Evolutionary conservation across 1,140 invertebrate species (phyloP).

Genomic region (Oncopeltus fasciatus): DNA sequence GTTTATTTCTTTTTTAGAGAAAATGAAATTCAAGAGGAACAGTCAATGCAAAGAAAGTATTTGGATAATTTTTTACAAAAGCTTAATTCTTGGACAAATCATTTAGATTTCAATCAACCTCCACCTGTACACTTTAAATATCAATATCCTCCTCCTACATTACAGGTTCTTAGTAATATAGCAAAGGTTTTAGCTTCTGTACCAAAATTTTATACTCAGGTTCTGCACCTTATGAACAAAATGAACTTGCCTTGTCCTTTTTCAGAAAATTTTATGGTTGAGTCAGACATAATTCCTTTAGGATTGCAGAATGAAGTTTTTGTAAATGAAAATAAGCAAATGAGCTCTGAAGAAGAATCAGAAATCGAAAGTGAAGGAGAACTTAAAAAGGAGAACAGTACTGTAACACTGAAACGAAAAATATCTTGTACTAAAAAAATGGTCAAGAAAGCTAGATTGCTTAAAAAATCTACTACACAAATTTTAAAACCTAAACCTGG

Average conservation of each 20-base stretch:
- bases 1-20: conserved; percentile 1
- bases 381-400: conserved; percentile 26
- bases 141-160: conserved; percentile 58
- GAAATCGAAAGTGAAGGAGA: conserved; percentile 63
- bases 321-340: not conserved
- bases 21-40: conserved; percentile 10
- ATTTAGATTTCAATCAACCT: conserved; percentile 50
- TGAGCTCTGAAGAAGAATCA: conserved; percentile 48
- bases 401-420: conserved; percentile 41
- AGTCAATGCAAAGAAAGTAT: conserved; percentile 28
- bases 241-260: conserved; percentile 87
- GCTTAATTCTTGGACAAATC: conserved; percentile 51
- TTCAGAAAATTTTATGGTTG: conserved; percentile 34
- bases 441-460: conserved; percentile 35
- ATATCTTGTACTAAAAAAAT: too few species aligned
- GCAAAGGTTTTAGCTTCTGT: conserved; percentile 53
- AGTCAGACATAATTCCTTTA: conserved; percentile 21
- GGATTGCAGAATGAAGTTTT: conserved; percentile 22
- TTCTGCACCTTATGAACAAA: conserved; percentile 88
- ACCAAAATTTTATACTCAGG: conserved; percentile 68
- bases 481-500: conserved; percentile 31
- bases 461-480: conserved; percentile 30
- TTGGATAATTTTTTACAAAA: conserved; percentile 49
- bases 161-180: conserved; percentile 61
- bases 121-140: conserved; percentile 56